Evolutionary conservation across 2,113 vertebrate species (phyloP).

Genomic region (Chionomys nivalis): DNA sequence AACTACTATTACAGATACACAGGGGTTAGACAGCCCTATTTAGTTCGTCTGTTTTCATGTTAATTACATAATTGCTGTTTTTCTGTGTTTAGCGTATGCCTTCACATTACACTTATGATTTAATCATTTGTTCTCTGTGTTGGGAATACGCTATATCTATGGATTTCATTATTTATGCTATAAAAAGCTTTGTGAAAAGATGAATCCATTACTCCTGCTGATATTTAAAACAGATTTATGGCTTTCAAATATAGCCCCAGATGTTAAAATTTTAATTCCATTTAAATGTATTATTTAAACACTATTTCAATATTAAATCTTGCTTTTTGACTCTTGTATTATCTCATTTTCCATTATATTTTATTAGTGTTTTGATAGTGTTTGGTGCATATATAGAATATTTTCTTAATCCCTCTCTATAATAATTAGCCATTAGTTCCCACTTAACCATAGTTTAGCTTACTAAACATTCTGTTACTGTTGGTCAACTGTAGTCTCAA

Average conservation of each 20-base stretch:
- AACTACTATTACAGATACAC: constrained; percentile 1
- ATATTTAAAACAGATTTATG: constrained; percentile 59
- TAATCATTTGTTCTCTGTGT: constrained; percentile 50
- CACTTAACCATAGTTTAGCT: not conserved
- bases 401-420: not conserved
- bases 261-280: constrained; percentile 61
- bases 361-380: not conserved
- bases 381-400: not conserved
- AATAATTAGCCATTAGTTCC: not conserved
- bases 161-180: constrained; percentile 59
- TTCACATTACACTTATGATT: constrained; percentile 48
- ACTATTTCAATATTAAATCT: constrained; percentile 23
- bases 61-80: constrained; percentile 45
- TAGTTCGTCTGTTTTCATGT: constrained; percentile 40
- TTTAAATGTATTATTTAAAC: constrained; percentile 53
- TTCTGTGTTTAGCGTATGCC: not conserved
- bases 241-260: constrained; percentile 55
- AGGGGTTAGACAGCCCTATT: not conserved
- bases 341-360: not conserved
- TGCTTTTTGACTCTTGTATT: constrained; percentile 40
- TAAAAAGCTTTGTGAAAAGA: constrained; percentile 45
- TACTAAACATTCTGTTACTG: not conserved
- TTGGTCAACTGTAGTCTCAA: not conserved
- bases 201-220: constrained; percentile 41
- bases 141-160: constrained; percentile 16